phyloP scores from a whole-genome alignment of 2,888 invertebrate genomes.

The Thelaira solivaga region DNA sequence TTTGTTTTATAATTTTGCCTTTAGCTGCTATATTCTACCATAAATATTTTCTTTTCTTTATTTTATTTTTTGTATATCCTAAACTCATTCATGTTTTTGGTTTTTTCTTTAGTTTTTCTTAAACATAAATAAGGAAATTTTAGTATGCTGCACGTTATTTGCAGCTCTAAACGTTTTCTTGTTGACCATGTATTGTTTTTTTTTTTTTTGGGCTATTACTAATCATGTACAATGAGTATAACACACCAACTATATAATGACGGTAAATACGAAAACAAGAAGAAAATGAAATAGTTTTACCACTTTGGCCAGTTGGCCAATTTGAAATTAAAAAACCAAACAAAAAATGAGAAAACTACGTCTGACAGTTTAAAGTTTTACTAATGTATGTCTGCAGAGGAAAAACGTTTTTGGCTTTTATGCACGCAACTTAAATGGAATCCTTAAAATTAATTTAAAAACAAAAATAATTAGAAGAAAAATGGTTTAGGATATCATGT shows the following conservation, averaged over 20 bases:
- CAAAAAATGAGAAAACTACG: not conserved
- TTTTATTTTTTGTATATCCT: not conserved
- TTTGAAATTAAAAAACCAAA: not conserved
- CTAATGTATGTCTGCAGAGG: slow-evolving; percentile 42
- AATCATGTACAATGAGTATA: slow-evolving; percentile 24
- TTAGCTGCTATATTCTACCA: not conserved
- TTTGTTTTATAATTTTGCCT: not conserved
- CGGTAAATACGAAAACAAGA: not conserved
- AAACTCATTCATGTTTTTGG: not conserved
- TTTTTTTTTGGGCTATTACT: slow-evolving; percentile 37
- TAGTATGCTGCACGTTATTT: slow-evolving; percentile 20
- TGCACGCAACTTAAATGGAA: slow-evolving; percentile 37
- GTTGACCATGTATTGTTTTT: slow-evolving; percentile 48
- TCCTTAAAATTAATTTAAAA: slow-evolving; percentile 4
- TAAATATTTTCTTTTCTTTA: not conserved
- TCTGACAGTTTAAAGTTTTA: slow-evolving; percentile 33
- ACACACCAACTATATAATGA: slow-evolving; percentile 19
- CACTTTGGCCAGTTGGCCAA: slow-evolving; percentile 49
- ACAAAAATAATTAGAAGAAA: not conserved
- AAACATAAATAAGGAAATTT: slow-evolving; percentile 1
- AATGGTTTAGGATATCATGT: not conserved
- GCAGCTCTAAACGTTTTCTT: slow-evolving; percentile 31
- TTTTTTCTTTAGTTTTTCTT: slow-evolving; percentile 14
- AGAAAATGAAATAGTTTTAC: slow-evolving; percentile 34
- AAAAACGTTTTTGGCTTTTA: slow-evolving; percentile 9